Conservation (phyloP, 2,113 vertebrate species). For the Myodes glareolus region DNA sequence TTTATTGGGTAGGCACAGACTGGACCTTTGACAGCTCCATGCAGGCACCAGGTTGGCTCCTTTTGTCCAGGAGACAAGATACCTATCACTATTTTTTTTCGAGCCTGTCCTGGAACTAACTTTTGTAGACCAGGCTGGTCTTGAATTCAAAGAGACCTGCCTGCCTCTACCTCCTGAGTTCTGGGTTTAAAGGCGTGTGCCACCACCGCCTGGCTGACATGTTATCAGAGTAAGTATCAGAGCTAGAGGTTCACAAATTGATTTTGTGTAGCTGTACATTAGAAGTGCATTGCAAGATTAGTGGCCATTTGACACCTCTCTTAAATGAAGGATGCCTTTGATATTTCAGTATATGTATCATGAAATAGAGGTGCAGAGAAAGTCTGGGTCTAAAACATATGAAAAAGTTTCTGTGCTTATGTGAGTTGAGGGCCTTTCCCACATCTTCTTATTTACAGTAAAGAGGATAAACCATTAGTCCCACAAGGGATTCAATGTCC, state of each 20-base stretch:
- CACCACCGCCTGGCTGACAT: not conserved
- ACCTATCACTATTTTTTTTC: too few relatives aligned
- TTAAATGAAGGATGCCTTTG: not conserved
- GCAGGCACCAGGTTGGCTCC: too few relatives aligned
- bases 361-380: not conserved
- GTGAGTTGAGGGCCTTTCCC: not conserved
- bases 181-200: too few relatives aligned
- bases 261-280: not conserved
- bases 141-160: too few relatives aligned
- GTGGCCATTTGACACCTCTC: not conserved
- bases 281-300: not conserved
- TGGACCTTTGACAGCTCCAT: too few relatives aligned
- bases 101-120: too few relatives aligned
- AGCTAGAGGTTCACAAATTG: not conserved
- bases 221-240: not conserved
- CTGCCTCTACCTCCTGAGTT: too few relatives aligned
- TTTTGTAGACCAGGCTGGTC: too few relatives aligned
- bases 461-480: not conserved
- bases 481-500: too few relatives aligned
- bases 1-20: too few relatives aligned
- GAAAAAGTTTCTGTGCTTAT: not conserved
- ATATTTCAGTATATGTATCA: not conserved
- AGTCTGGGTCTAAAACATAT: not conserved
- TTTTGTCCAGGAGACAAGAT: too few relatives aligned
- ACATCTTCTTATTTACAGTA: not conserved